Evolutionary conservation across 2,888 invertebrate genomes (phyloP), one percentile per base, ranked within the genome.

Genomic region (Drosophila fungiperda): DNA sequence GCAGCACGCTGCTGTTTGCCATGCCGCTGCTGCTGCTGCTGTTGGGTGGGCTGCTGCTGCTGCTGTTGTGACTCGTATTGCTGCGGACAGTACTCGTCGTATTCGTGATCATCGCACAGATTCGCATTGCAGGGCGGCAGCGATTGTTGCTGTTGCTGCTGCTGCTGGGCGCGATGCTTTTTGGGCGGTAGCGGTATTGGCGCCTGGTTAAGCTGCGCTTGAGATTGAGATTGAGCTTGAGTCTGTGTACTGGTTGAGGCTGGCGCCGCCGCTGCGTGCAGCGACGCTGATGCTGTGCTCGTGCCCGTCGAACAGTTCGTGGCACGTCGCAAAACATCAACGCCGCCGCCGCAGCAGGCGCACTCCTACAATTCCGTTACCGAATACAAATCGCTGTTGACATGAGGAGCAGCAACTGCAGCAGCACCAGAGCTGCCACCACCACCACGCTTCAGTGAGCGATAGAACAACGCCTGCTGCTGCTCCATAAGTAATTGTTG

Each of bases 301-400:
- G 68, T 80, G 82, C 59, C 81, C 60, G 67, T 75, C 80, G 81
- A 68, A 63, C 81, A 76, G n/a, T 48, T 85, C 81, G 90, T 79
- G 81, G 91, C 81, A 79, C 92, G 92, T 70, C 93, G 92, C 87
- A 92, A 90, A 78, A 92, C 89, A 93, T 93, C 93, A 87, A 93
- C 93, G 78, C 93, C 93, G 84, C 92, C 93, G 87, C 93, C 93
- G 92, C 93, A 93, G 92, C 93, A 93, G 91, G 93, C 93, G 92
- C 93, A 93, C 89, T 93, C 93, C 93, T 95, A 95, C 94, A 95
- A 94, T 91, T 95, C 96, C 65, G 97, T 96, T 79, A 97, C 96
- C 58, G 96, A 96, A 91, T 96, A 97, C 78, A 97, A 92, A 92
- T 96, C 95, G 64, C 94, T 94, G 73, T 94, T 70, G 53, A 94